A percentile compares a stretch with the other conserved stretches of the same genome.
Evolutionary conservation across 2,113 vertebrate species (phyloP).

Genomic region (Otis tarda): DNA sequence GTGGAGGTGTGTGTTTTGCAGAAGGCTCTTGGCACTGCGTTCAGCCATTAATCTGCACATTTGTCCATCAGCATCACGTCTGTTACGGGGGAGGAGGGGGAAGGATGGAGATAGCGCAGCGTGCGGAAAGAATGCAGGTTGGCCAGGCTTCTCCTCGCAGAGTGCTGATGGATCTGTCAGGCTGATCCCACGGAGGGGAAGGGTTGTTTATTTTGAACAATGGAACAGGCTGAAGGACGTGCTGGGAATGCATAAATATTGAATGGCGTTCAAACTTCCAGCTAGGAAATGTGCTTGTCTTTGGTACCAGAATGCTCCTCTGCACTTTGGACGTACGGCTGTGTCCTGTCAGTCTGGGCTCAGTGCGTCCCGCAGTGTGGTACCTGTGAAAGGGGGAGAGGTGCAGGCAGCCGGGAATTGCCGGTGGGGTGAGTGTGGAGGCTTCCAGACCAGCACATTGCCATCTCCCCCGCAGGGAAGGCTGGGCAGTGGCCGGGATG

Average conservation of each 20-base stretch:
- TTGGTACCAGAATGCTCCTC: not conserved
- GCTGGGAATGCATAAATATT: not conserved
- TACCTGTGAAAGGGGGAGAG: not conserved
- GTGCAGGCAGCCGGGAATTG: not conserved
- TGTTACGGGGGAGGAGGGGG: not conserved
- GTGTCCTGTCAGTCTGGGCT: not conserved
- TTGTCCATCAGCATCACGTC: not conserved
- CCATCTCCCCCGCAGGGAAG: not conserved
- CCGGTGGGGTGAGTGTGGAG: not conserved
- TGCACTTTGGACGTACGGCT: not conserved
- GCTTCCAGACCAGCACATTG: not conserved
- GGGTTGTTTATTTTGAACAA: not conserved
- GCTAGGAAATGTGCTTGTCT: not conserved
- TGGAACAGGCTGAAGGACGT: not conserved
- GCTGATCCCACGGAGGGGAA: not conserved
- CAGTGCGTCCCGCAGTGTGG: not conserved
- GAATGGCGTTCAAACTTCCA: not conserved
- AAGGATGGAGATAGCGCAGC: not conserved
- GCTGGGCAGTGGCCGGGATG: not conserved
- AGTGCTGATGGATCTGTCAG: not conserved
- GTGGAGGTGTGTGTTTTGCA: not conserved
- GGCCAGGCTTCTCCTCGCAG: not conserved
- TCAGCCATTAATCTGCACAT: not conserved
- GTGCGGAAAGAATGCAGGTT: not conserved
- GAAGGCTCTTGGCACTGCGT: not conserved